Evolutionary conservation across 2,113 vertebrate genomes (phyloP), one percentile per base, ranked within the genome.

Genomic region (Halcyon senegalensis): DNA sequence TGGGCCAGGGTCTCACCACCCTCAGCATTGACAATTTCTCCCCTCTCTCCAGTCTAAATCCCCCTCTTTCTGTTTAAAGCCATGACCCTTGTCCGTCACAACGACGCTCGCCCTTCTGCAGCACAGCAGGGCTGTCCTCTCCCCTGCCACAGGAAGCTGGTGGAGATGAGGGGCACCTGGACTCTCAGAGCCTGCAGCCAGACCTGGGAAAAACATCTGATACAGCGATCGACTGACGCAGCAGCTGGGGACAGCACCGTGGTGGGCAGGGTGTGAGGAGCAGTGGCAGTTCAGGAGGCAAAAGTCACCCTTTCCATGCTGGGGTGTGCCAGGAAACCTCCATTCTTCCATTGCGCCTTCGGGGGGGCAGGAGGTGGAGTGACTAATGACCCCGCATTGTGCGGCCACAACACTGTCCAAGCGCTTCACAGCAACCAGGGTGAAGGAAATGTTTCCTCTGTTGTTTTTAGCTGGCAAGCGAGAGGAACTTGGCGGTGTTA

Each of bases 181-280:
- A 13, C 12, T 13, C 24, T 8, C 0, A 4, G 59, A 74, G 37
- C 31, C 46, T 21, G 27, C 4, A 5, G 37, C 3, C 0, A 8
- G 37, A 9, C 39, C 64, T 10, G 1, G 2, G 35, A 20, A 30
- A 35, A 62, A 33, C 16, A 3, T 13, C 35, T 9, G 18, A 13
- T 10, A 14, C 37, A 53, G 43, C 20, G 20, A 19, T 15, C 4
- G 2, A n/a, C 51, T 53, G n/a, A 30, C 17, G 63, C 20, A 70
- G 59, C 20, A 53, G 51, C 25, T 14, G 25, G 44, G 44, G 51
- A 37, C n/a, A 21, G 7, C 3, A 3, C 7, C 1, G 5, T 1
- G 12, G 17, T 2, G 5, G 25, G 56, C 46, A 60, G 51, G 37
- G 43, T 2, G 3, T 25, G 53, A 59, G 44, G 25, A 44, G 11